Percentiles rank a stretch among this genome's conserved stretches.
phyloP scores from a whole-genome alignment of 1,140 invertebrate genomes.

The Ceratosolen solmsi region DNA sequence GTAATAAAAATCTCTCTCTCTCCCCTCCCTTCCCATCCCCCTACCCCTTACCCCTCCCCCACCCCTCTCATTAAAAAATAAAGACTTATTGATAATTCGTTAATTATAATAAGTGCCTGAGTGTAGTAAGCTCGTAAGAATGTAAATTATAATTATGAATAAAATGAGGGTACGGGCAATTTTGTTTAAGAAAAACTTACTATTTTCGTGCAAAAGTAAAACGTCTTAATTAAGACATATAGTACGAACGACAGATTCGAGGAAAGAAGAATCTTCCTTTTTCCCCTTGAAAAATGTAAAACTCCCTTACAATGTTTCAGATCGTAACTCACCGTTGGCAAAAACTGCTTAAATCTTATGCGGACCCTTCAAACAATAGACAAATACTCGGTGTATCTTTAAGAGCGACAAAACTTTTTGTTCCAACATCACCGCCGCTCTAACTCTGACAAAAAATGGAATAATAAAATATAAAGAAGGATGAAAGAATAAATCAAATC shows the following conservation, averaged over 20 bases:
- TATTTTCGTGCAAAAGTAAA: background rate
- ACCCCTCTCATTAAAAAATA: too few species aligned
- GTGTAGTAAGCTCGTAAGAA: too few species aligned
- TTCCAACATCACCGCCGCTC: slow-evolving; percentile 16
- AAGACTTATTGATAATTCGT: too few species aligned
- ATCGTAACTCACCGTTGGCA: slow-evolving; percentile 32
- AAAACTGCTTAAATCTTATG: slow-evolving; percentile 43
- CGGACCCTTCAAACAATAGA: slow-evolving; percentile 40
- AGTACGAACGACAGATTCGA: slow-evolving; percentile 28
- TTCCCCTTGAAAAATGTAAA: slow-evolving; percentile 27
- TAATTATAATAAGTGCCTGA: too few species aligned
- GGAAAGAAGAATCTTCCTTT: slow-evolving; percentile 1
- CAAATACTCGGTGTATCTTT: slow-evolving; percentile 32
- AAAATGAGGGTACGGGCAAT: too few species aligned
- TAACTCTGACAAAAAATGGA: slow-evolving; percentile 36
- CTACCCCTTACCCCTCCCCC: too few species aligned
- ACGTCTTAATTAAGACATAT: slow-evolving; percentile 46
- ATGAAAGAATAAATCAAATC: slow-evolving; percentile 41
- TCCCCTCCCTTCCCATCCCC: background rate
- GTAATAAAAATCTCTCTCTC: background rate
- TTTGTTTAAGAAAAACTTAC: background rate
- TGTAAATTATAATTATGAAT: too few species aligned
- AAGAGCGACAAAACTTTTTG: slow-evolving; percentile 48
- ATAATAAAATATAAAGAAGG: slow-evolving; percentile 26
- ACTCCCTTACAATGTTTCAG: slow-evolving; percentile 21